phyloP scores from a whole-genome alignment of 2,888 invertebrate genomes.

The Plebejus argus region DNA sequence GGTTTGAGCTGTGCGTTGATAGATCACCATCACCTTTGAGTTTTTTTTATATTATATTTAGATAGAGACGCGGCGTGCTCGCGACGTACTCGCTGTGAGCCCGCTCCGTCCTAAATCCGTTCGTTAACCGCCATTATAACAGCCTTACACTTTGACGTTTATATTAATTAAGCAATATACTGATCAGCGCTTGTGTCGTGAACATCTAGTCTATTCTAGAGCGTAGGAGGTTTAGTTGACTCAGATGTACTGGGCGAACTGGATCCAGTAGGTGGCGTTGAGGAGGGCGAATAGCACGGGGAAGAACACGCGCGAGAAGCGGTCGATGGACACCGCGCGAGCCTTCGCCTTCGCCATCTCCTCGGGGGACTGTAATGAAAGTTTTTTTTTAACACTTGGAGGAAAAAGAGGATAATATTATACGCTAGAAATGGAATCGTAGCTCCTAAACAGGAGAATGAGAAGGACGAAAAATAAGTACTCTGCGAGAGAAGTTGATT shows the following conservation, averaged over 20 bases:
- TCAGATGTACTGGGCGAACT: constrained; percentile 83
- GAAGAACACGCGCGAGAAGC: constrained; percentile 93
- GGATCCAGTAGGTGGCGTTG: constrained; percentile 94
- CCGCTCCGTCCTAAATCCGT: neutral
- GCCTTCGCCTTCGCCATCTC: constrained; percentile 68
- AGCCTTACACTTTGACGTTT: neutral
- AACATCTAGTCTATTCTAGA: neutral
- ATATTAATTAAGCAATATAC: neutral
- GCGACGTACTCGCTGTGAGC: too few relatives aligned
- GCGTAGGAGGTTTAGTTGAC: constrained; percentile 41
- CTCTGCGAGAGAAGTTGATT: too few relatives aligned
- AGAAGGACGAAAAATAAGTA: too few relatives aligned
- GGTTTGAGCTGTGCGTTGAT: too few relatives aligned
- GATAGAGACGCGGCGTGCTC: too few relatives aligned
- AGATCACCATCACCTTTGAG: too few relatives aligned
- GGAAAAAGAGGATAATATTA: too few relatives aligned
- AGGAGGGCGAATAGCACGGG: constrained; percentile 93
- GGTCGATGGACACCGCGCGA: constrained; percentile 90
- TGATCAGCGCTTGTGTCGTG: constrained; percentile 8
- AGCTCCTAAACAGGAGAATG: neutral
- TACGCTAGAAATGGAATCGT: neutral
- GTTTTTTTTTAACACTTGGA: too few relatives aligned
- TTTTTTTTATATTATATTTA: too few relatives aligned
- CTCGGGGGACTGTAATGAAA: constrained; percentile 63
- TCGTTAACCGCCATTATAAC: neutral